Percentiles rank a stretch among this genome's conserved stretches.
phyloP scores from a whole-genome alignment of 2,797 vertebrate species.

The Hoplostethus mediterraneus region DNA sequence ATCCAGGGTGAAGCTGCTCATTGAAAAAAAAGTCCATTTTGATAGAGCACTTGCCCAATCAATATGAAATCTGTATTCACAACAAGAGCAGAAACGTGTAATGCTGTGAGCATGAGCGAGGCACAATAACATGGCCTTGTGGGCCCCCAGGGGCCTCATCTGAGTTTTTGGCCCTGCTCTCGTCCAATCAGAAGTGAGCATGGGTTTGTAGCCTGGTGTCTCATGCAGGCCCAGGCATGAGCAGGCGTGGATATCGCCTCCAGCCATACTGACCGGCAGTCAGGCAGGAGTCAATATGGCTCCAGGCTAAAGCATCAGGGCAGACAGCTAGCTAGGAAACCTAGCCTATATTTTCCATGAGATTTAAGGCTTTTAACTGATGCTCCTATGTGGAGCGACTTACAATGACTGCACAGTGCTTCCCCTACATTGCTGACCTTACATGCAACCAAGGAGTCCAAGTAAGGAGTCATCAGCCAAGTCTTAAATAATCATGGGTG shows the following conservation, averaged over 20 bases:
- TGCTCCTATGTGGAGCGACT: constrained; percentile 42
- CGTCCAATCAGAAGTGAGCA: constrained; percentile 62
- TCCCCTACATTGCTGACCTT: constrained; percentile 8
- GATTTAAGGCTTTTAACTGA: constrained; percentile 46
- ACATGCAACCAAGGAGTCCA: constrained; percentile 27
- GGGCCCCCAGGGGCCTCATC: constrained; percentile 34
- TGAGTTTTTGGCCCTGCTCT: constrained; percentile 58
- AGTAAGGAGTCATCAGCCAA: constrained; percentile 2
- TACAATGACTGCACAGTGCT: constrained; percentile 46
- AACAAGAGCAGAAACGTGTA: constrained; percentile 45
- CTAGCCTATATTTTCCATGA: constrained; percentile 30
- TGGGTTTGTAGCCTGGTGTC: constrained; percentile 55
- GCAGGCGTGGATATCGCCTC: constrained; percentile 61
- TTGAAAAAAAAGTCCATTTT: background rate
- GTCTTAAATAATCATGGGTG: constrained; percentile 25
- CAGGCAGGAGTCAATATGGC: constrained; percentile 78
- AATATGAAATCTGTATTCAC: constrained; percentile 69
- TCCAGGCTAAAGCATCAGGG: constrained; percentile 73
- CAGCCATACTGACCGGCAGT: constrained; percentile 72
- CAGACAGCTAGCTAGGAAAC: constrained; percentile 40
- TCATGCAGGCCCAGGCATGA: constrained; percentile 66
- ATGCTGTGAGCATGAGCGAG: constrained; percentile 28
- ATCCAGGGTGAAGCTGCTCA: constrained; percentile 31
- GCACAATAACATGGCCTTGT: constrained; percentile 54
- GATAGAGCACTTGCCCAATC: constrained; percentile 14